Evolutionary conservation across 1,140 invertebrate genomes (phyloP).

Genomic region (Leptopilina boulardi): DNA sequence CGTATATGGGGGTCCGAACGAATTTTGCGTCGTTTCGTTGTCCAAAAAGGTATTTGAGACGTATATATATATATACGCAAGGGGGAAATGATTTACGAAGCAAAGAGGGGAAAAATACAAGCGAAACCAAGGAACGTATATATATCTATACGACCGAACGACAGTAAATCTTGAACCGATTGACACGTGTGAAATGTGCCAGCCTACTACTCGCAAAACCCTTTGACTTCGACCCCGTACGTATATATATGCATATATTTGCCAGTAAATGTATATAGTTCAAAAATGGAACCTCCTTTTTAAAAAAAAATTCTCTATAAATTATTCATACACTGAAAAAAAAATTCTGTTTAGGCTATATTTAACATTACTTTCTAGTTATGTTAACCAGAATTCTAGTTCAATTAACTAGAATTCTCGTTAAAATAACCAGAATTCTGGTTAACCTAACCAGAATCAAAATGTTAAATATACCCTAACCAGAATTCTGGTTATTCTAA

Average conservation of each 20-base stretch:
- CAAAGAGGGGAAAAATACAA: slow-evolving; percentile 36
- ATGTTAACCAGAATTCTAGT: too few relatives aligned
- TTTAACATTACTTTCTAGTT: too few relatives aligned
- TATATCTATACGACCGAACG: slow-evolving; percentile 34
- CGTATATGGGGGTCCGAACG: neutral
- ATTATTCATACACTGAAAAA: too few relatives aligned
- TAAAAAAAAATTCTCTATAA: too few relatives aligned
- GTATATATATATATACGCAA: neutral
- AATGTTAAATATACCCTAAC: too few relatives aligned
- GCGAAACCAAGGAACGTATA: neutral
- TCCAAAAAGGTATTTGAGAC: slow-evolving; percentile 9
- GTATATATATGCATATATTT: neutral
- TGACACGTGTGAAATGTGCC: slow-evolving; percentile 67
- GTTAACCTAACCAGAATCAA: too few relatives aligned
- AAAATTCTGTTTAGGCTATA: too few relatives aligned
- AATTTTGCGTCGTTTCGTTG: slow-evolving; percentile 27
- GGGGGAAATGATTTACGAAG: slow-evolving; percentile 63
- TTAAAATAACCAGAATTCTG: too few relatives aligned
- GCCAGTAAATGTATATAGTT: too few relatives aligned
- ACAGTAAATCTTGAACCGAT: slow-evolving; percentile 63
- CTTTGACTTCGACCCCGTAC: slow-evolving; percentile 27
- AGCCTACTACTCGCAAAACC: slow-evolving; percentile 47
- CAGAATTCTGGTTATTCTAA: too few relatives aligned
- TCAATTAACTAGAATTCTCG: too few relatives aligned
- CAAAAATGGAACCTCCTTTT: too few relatives aligned